Evolutionary conservation across 2,797 vertebrate genomes (phyloP).

Genomic region (Gymnoscopelus braueri): DNA sequence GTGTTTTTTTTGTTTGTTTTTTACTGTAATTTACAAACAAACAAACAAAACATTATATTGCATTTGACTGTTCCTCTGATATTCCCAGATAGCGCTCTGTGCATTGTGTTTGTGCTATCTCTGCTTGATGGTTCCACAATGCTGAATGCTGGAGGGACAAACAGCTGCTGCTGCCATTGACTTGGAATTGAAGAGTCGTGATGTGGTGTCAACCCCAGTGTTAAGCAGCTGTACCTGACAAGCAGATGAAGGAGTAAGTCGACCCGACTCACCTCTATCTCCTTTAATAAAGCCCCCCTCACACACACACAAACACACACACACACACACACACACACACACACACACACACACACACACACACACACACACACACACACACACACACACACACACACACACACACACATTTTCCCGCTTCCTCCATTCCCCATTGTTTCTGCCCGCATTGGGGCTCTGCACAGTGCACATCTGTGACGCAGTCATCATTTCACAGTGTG

Average conservation of each 20-base stretch:
- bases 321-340: not conserved
- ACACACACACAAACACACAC: not conserved
- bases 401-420: not conserved
- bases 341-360: no score
- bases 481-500: constrained; percentile 69
- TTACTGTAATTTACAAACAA: no score
- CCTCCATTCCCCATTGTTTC: constrained; percentile 11
- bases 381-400: not conserved
- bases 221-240: constrained; percentile 78
- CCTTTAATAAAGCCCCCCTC: constrained; percentile 40
- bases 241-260: constrained; percentile 51
- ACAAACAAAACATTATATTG: not conserved
- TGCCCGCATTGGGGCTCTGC: constrained; percentile 27
- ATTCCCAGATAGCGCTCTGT: no score
- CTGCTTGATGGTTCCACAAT: constrained; percentile 13
- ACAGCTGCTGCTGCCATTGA: constrained; percentile 71
- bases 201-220: constrained; percentile 42
- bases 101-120: constrained; percentile 8
- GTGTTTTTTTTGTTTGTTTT: not conserved
- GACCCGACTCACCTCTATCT: constrained; percentile 16
- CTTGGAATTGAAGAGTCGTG: constrained; percentile 77
- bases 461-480: constrained; percentile 64
- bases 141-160: constrained; percentile 36
- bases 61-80: constrained; percentile 1
- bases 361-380: no score